Base-by-base conservation (phyloP, 2,888 invertebrate species). In the Nomada ferruginata region DNA sequence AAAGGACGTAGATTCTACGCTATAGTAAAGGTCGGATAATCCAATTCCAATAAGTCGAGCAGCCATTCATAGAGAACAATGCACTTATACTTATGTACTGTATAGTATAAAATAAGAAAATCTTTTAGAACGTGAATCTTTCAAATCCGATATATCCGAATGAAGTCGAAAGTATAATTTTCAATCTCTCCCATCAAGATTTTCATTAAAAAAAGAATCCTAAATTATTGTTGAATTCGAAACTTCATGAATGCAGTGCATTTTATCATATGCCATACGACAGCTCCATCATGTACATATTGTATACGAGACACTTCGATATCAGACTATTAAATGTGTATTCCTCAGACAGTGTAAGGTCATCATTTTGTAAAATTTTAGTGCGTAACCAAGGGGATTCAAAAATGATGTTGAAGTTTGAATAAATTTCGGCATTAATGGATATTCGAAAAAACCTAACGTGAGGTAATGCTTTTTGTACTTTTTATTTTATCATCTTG, bases 1-100 rank as follows among this genome's bases (percentile, higher is more conserved):
- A 47, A 90, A 80, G 44, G 88, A 90, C 44, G 73, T 64, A 10
- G 89, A 90, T 63, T 85, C 90, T 20, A 47, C 73, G 0, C 73
- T 90, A 29, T 90, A 90, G 72, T 84, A 65, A 76, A 73, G 57
- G 36, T 50, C 42, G 52, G 42, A 26, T 68, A 44, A 60, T 68
- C 20, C 47, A 4, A 72, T 53, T 52, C 20, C 42, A 18, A 61
- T 57, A 63, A 44, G 4, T 36, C 73, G 9, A 60, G 1, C 53
- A 11, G 3, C 50, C n/a, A n/a, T 47, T 50, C 18, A 0, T 20
- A 15, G 15, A 26, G 7, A 42, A 57, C 47, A 64, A 73, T 59
- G n/a, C 36, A 57, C 15, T 10, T 18, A 47, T 23, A 20, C n/a
- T 57, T 36, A 20, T n/a, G 20, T 29, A 18, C 1, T 42, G 26